Evolutionary conservation across 2,888 invertebrate species (phyloP), one percentile per base, ranked within the genome.

Genomic region (Agapostemon virescens): DNA sequence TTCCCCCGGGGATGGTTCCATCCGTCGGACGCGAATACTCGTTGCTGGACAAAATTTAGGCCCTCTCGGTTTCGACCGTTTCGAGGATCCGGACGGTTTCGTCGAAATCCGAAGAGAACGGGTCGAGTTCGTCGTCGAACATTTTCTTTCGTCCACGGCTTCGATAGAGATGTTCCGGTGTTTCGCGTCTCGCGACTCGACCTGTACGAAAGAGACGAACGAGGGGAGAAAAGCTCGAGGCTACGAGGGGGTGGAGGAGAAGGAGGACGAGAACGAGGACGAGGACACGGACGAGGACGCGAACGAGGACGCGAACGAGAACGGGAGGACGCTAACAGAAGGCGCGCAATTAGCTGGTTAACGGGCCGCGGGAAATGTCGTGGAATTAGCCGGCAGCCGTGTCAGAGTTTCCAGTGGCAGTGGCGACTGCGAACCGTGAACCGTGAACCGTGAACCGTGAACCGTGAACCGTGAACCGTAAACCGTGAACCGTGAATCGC

Each of bases 301-400:
- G 55, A 26, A 15, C 17, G 58, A 26, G 58, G 2, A 52, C 11
- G n/a, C 2, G 52, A 55, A 23, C 13, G 26, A 55, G 52, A 9
- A 61, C 20, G 20, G 3, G 61, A 73, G 33, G 38, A 45, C 17
- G 36, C n/a, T 30, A 73, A 61, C 17, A 68, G 61, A 75, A 81
- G 72, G 63, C 42, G 58, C 30, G 72, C 78, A 84, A 81, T 86
- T 86, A 86, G 82, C 70, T 64, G 72, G 74, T 77, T 83, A 85
- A 85, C 79, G 77, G 73, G 58, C 45, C 74, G 45, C 67, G 69
- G 73, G 69, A 77, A 71, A 70, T 45, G 67, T 52, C 45, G 40
- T 17, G 76, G 63, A 75, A 78, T 79, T 83, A 68, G 67, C 45
- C 20, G 58, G 69, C 69, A 55, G 17, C 36, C 63, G 69, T 58